Percentiles rank a stretch among this genome's conserved stretches.
phyloP scores from a whole-genome alignment of 2,888 invertebrate species.

The Laspeyria flexula region DNA sequence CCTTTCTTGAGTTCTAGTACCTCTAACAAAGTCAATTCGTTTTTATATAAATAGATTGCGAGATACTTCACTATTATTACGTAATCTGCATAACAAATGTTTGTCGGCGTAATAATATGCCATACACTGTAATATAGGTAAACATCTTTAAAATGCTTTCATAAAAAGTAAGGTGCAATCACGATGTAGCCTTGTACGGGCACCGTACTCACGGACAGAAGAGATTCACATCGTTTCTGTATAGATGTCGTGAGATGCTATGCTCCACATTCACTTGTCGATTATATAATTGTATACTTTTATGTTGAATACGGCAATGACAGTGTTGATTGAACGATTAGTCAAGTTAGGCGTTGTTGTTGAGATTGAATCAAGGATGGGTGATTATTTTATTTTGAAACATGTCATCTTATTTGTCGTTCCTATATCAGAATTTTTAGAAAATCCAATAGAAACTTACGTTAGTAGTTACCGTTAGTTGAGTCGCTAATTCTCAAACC shows the following conservation, averaged over 20 bases:
- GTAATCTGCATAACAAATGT: slow-evolving; percentile 17
- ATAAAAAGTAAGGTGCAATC: slow-evolving; percentile 16
- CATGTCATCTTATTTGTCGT: too few relatives aligned
- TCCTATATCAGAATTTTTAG: too few relatives aligned
- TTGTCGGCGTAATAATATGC: slow-evolving; percentile 5
- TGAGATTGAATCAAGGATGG: too few relatives aligned
- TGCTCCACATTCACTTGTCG: slow-evolving; percentile 11
- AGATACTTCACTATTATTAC: slow-evolving; percentile 12
- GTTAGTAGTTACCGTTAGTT: too few relatives aligned
- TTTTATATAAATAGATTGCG: too few relatives aligned
- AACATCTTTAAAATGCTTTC: slow-evolving; percentile 3
- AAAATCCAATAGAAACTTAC: too few relatives aligned
- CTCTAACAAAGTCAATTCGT: too few relatives aligned
- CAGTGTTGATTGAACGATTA: too few relatives aligned
- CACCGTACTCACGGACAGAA: slow-evolving; percentile 7
- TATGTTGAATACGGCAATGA: not conserved
- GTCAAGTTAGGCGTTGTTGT: too few relatives aligned
- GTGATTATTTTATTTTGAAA: too few relatives aligned
- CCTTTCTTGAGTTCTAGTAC: too few relatives aligned
- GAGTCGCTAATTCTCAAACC: too few relatives aligned
- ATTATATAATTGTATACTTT: slow-evolving; percentile 8
- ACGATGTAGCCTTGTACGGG: slow-evolving; percentile 4
- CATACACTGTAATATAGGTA: not conserved
- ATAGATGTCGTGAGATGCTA: slow-evolving; percentile 15
- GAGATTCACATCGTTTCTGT: slow-evolving; percentile 6